Evolutionary conservation across 2,888 invertebrate species (phyloP).

Genomic region (Pristionchus entomophagus): DNA sequence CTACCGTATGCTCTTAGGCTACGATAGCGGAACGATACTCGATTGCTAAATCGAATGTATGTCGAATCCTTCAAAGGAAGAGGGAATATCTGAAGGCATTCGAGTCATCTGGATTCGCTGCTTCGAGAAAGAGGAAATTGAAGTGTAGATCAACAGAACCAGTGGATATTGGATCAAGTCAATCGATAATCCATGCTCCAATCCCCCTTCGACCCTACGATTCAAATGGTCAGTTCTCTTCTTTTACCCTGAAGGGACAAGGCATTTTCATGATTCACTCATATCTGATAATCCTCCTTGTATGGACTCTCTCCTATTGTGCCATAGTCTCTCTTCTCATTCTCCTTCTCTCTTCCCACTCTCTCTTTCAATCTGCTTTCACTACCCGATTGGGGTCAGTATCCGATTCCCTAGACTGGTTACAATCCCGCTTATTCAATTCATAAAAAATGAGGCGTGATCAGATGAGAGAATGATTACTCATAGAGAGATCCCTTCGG

Average conservation of each 20-base stretch:
- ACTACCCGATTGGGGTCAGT: conserved; percentile 45
- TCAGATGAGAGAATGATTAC: background rate
- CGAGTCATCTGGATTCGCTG: conserved; percentile 65
- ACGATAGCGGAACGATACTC: conserved; percentile 68
- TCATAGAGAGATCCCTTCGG: background rate
- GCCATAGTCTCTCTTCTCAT: conserved; percentile 16
- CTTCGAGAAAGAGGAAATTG: conserved; percentile 68
- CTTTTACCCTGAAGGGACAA: background rate
- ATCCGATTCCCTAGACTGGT: conserved; percentile 28
- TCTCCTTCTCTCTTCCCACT: conserved; percentile 36
- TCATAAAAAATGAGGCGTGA: conserved; percentile 23
- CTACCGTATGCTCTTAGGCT: conserved; percentile 59
- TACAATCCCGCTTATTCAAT: background rate
- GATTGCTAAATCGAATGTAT: conserved; percentile 74
- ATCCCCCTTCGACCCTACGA: conserved; percentile 21
- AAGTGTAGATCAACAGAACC: conserved; percentile 48
- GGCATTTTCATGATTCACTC: background rate
- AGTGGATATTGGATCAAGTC: background rate
- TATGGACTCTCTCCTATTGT: background rate
- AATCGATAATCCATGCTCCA: conserved; percentile 36
- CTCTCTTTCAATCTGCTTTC: conserved; percentile 38
- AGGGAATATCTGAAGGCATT: conserved; percentile 67
- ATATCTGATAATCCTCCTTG: conserved; percentile 31
- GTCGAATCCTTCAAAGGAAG: conserved; percentile 71
- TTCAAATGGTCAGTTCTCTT: conserved; percentile 13